These are phyloP conservation scores for Abrostola triplasia DNA, from an alignment of 2,888 invertebrate species.

Conservation along the genomic window DNA sequence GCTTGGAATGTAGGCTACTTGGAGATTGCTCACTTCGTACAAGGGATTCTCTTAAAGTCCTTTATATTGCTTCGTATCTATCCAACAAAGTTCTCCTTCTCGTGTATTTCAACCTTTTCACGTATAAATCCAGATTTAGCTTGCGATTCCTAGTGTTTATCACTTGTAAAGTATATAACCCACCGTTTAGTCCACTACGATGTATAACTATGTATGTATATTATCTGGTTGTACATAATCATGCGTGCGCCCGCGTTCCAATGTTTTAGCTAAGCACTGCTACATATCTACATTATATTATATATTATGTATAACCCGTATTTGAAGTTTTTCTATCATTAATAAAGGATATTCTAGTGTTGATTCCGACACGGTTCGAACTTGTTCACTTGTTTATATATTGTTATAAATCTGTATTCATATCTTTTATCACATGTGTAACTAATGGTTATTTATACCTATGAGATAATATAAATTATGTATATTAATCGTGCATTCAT, in stretches of 20 bases:
- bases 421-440: constrained; percentile 86
- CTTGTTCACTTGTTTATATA: constrained; percentile 88
- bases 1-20: constrained; percentile 84
- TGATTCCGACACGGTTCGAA: constrained; percentile 84
- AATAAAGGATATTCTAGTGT: constrained; percentile 82
- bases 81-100: constrained; percentile 73
- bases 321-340: constrained; percentile 84
- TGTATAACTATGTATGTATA: constrained; percentile 70
- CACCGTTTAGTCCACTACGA: constrained; percentile 71
- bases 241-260: constrained; percentile 72
- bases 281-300: constrained; percentile 80
- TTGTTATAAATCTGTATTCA: constrained; percentile 86
- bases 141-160: constrained; percentile 81
- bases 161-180: constrained; percentile 74
- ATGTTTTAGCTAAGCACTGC: constrained; percentile 83
- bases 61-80: constrained; percentile 83
- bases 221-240: constrained; percentile 78
- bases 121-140: constrained; percentile 82
- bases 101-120: constrained; percentile 76
- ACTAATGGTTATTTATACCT: constrained; percentile 83
- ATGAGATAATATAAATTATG: constrained; percentile 79
- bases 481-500: constrained; percentile 85
- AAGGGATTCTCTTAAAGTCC: constrained; percentile 87
- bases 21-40: constrained; percentile 86
- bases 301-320: constrained; percentile 74